Percentiles rank a stretch among this genome's conserved stretches.
These are phyloP conservation scores for Nyctalus aviator DNA, from an alignment of 2,797 vertebrate genomes.

Conservation along the genomic window DNA sequence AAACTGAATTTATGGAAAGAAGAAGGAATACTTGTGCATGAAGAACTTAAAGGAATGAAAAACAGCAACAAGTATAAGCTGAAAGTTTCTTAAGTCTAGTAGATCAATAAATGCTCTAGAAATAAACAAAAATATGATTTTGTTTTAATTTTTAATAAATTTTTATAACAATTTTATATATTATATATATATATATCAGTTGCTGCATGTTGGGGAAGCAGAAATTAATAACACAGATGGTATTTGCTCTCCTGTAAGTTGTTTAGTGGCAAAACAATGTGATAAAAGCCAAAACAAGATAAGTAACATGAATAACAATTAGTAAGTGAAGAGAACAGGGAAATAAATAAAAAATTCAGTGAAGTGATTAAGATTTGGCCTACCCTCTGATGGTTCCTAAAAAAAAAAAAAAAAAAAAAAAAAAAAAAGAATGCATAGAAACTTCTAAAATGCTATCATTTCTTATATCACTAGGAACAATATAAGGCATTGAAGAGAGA, in stretches of 20 bases:
- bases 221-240: not conserved
- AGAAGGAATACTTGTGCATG: not conserved
- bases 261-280: not conserved
- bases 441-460: not conserved
- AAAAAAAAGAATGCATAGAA: not conserved
- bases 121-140: not conserved
- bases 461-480: not conserved
- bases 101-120: not conserved
- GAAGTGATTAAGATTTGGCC: not conserved
- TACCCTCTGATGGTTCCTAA: not conserved
- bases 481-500: not conserved
- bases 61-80: not conserved
- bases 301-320: not conserved
- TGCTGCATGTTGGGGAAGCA: not conserved
- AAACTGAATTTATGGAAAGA: not conserved
- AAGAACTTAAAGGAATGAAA: not conserved
- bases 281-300: conserved; percentile 42
- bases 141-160: not conserved
- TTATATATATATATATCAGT: not conserved
- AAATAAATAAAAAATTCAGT: conserved; percentile 5
- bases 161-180: not conserved
- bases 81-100: not conserved
- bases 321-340: not conserved
- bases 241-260: not conserved
- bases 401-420: conserved; percentile 28